Base-by-base conservation (phyloP, 2,113 vertebrate species). In the Sclerurus mexicanus region DNA sequence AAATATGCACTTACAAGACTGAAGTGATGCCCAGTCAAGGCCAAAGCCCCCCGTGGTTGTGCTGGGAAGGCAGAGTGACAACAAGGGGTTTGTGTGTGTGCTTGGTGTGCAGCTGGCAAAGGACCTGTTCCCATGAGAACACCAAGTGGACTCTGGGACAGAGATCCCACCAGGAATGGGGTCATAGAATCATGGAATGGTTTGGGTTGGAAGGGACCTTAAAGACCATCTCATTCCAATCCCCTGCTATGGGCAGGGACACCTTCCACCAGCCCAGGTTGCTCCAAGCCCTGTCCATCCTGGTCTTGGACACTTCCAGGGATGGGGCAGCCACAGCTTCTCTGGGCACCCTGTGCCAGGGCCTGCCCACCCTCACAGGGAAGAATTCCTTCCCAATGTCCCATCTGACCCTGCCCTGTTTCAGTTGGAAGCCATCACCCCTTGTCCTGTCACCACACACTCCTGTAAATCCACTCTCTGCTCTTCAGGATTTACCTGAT, bases 11-110 rank as follows among this genome's bases (percentile, higher is more conserved):
- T 33, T 28, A 35, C 74, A 27, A 23, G 80, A 8, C 10, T 14
- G 69, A 27, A 74, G 39, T 0, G 16, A 20, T 30, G 4, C 55
- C 33, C 0, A 4, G 4, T 6, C 27, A 9, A 42, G 64, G 40
- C 33, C n/a, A 19, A 47, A 64, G 21, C 30, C 50, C 4, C 10
- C 8, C 1, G 0, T 2, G 16, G 12, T 75, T 7, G 1, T 22
- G 37, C 47, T 11, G 5, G 46, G 63, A 24, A 50, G 3, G 37
- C 8, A 5, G 92, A 9, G 37, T 3, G 42, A 11, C 28, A 3
- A 14, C 42, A 15, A 44, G 20, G 40, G 31, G 40, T 42, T 16
- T 44, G 40, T 64, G 30, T 31, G 40, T 31, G 60, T 63, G 37
- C 37, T 59, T n/a, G 8, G 14, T 15, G 56, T 35, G 56, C n/a